Percentiles rank a stretch among this genome's conserved stretches.
Conservation (phyloP, 1,140 invertebrate species). For the Lordiphosa collinella region DNA sequence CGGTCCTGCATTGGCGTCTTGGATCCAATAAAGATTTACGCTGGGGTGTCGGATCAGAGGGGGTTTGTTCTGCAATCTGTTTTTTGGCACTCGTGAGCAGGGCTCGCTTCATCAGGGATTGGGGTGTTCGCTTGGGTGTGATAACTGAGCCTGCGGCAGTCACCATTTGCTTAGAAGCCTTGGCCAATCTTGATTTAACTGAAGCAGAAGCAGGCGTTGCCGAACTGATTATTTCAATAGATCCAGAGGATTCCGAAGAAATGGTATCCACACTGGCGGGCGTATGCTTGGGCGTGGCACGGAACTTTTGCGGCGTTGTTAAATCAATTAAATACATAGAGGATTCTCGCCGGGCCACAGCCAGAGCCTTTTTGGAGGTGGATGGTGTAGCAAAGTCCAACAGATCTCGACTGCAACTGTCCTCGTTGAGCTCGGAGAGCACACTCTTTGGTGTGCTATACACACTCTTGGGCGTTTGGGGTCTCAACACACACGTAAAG, state of each 20-base stretch:
- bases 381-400: constrained; percentile 55
- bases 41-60: constrained; percentile 7
- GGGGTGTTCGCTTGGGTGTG: constrained; percentile 62
- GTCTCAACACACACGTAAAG: constrained; percentile 52
- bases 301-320: constrained; percentile 60
- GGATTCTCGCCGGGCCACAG: constrained; percentile 20
- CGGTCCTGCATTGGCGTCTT: constrained; percentile 31
- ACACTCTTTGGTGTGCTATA: constrained; percentile 70
- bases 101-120: constrained; percentile 67
- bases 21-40: constrained; percentile 6
- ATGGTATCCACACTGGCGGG: constrained; percentile 34
- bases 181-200: neutral
- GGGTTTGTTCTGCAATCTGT: constrained; percentile 19
- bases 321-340: constrained; percentile 70
- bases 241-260: constrained; percentile 32
- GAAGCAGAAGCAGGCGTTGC: constrained; percentile 18
- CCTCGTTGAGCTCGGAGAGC: constrained; percentile 52
- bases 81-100: constrained; percentile 68
- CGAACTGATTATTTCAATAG: constrained; percentile 52
- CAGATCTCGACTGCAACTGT: constrained; percentile 56
- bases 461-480: constrained; percentile 60
- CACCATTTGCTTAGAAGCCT: constrained; percentile 24
- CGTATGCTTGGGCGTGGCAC: constrained; percentile 32
- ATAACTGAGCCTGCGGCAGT: constrained; percentile 2
- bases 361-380: constrained; percentile 48